Conservation (phyloP, 30 jellyfish, hydroid and myxozoan species). For the Mastigias papua region DNA sequence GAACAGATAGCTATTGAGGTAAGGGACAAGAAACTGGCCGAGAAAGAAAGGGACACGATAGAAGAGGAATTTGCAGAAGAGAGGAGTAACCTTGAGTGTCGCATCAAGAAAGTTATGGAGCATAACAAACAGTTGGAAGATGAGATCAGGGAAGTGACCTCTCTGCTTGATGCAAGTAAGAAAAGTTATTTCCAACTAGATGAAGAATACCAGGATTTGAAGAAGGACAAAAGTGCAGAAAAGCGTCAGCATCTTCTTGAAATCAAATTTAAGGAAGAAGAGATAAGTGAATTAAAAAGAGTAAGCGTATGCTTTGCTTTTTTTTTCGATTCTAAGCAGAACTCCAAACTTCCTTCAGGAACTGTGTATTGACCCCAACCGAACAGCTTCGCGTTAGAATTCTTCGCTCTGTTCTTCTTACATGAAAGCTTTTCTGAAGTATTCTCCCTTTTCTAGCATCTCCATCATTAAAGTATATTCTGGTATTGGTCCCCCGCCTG, state of each 20-base stretch:
- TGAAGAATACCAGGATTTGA: slow-evolving; percentile 49
- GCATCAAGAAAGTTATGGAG: slow-evolving; percentile 17
- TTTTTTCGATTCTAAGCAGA: too few species aligned
- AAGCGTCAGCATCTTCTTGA: slow-evolving; percentile 54
- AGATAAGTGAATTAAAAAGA: slow-evolving; percentile 44
- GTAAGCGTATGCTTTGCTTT: slow-evolving; percentile 12
- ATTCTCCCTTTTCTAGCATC: too few species aligned
- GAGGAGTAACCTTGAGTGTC: slow-evolving; percentile 38
- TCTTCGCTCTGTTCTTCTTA: background rate
- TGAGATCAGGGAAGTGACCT: slow-evolving; percentile 51
- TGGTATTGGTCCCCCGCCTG: too few species aligned
- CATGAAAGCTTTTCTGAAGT: background rate
- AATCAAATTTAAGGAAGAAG: slow-evolving; percentile 45
- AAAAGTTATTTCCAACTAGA: slow-evolving; percentile 65
- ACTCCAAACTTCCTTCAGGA: background rate
- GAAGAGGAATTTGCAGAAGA: slow-evolving; percentile 89
- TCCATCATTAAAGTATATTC: too few species aligned
- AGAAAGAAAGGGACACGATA: slow-evolving; percentile 77
- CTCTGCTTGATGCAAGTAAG: slow-evolving; percentile 69
- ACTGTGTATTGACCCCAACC: background rate
- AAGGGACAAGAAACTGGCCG: slow-evolving; percentile 62
- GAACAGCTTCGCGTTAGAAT: background rate
- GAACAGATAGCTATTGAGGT: slow-evolving; percentile 61
- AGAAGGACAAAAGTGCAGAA: slow-evolving; percentile 38
- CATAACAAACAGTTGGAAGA: slow-evolving; percentile 48